These are phyloP conservation scores for Bathynomus jamesi DNA, from an alignment of 1,140 invertebrate genomes.

Conservation along the genomic window DNA sequence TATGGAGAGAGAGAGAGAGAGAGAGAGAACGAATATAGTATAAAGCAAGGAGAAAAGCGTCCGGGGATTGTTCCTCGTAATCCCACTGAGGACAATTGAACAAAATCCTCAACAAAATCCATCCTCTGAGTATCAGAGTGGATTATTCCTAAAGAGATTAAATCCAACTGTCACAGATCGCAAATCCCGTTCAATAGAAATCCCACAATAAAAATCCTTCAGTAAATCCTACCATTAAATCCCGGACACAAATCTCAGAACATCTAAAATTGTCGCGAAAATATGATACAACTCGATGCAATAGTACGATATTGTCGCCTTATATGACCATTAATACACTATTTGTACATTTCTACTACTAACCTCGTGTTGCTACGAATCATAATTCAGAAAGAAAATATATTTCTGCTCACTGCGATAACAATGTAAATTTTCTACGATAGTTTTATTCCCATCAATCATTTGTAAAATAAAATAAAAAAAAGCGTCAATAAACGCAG, in stretches of 20 bases:
- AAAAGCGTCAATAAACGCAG: no score
- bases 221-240: background rate
- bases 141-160: background rate
- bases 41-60: background rate
- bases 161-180: constrained; percentile 1
- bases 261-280: no score
- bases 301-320: no score
- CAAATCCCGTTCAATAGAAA: background rate
- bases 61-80: no score
- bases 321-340: no score
- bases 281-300: no score
- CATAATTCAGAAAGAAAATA: no score
- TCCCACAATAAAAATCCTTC: constrained; percentile 1
- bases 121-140: background rate
- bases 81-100: background rate
- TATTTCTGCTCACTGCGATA: no score
- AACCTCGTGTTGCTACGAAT: no score
- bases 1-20: background rate
- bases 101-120: background rate
- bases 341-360: no score
- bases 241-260: background rate
- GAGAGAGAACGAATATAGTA: background rate
- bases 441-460: background rate
- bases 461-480: no score
- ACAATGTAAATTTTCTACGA: no score